Percentiles rank a stretch among this genome's conserved stretches.
Evolutionary conservation across 2,888 invertebrate species (phyloP).

Genomic region (Oligia latruncula): DNA sequence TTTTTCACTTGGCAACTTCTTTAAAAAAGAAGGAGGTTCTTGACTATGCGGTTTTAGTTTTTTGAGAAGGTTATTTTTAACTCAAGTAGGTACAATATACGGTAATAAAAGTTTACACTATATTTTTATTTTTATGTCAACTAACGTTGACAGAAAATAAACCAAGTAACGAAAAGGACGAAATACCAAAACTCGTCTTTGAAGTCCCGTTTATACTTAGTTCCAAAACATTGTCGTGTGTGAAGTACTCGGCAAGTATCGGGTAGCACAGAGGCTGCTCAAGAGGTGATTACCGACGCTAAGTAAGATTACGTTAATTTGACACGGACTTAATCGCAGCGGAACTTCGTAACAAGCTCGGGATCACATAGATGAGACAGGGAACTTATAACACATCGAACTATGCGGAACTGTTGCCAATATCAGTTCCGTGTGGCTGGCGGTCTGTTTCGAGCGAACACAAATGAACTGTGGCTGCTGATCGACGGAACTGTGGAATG

Average conservation of each 20-base stretch:
- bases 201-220: constrained; percentile 2
- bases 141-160: background rate
- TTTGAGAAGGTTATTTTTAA: background rate
- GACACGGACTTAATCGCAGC: constrained; percentile 52
- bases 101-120: background rate
- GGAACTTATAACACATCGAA: constrained; percentile 31
- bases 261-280: constrained; percentile 45
- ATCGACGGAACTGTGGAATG: constrained; percentile 47
- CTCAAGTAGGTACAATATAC: background rate
- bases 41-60: background rate
- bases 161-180: background rate
- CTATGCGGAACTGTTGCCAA: constrained; percentile 25
- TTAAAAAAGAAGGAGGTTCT: background rate
- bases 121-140: background rate
- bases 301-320: constrained; percentile 62
- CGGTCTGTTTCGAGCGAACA: constrained; percentile 5
- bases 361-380: constrained; percentile 44
- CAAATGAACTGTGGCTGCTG: constrained; percentile 33
- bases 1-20: background rate
- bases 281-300: constrained; percentile 48
- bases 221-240: constrained; percentile 13
- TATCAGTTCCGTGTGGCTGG: constrained; percentile 28
- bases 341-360: constrained; percentile 48
- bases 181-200: constrained; percentile 11
- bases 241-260: constrained; percentile 38